Base-by-base conservation (phyloP, 2,888 invertebrate genomes). In the Nesidiocoris tenuis region DNA sequence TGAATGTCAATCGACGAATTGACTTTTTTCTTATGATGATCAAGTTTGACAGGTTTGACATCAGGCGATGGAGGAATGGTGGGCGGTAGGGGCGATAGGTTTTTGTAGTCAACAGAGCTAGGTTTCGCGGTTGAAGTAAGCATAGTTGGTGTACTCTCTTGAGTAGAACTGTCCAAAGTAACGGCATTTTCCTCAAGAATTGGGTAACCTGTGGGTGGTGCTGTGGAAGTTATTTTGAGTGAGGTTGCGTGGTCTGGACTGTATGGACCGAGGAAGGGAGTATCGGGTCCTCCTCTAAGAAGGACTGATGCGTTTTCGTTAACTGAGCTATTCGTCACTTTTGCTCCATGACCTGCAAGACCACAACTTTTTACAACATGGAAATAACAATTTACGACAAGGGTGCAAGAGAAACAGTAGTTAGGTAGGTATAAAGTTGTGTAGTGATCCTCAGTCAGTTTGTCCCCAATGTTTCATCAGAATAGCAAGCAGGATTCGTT, bases 191-290 rank as follows among this genome's bases (percentile, higher is more conserved):
- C 59, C n/a, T 57, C 25, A n/a, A 67, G 17, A 17, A 39, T 24
- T 5, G 56, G 2, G 17, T 7, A n/a, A 24, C 23, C 18, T 17
- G 59, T 21, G 19, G 61, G 12, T 9, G 39, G 18, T 9, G 23
- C 17, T 2, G 17, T 9, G n/a, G 5, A 16, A 19, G 17, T 25
- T 7, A 61, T 23, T 63, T 63, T 61, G 18, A 54, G 16, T 17
- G 72, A 61, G 7, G 61, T 72, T 25, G 64, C 57, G 24, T 74
- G 84, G 77, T 84, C 83, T 12, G 86, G 85, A 82, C 82, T 85
- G 79, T 84, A 84, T 3, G 86, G 85, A 16, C 85, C 86, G 77
- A 84, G 82, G 80, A 85, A 84, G 1, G 84, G 81, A 21, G 79
- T 61, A 19, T 67, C 59, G 68, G 77, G 74, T 22, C 59, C 64